Conservation (phyloP, 1,140 invertebrate species). For the Lordiphosa mommai region DNA sequence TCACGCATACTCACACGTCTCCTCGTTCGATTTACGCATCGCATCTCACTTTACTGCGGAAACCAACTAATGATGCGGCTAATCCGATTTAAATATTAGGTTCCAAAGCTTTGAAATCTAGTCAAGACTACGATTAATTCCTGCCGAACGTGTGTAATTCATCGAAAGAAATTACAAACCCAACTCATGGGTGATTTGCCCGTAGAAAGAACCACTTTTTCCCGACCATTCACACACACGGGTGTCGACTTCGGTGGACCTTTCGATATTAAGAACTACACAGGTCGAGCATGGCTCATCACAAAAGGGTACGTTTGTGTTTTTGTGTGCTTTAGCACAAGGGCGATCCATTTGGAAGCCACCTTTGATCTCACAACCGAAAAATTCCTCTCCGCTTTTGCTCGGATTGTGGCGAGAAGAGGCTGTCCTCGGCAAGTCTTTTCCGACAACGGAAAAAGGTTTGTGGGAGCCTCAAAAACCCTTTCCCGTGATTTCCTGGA, state of each 20-base stretch:
- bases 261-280: too few species aligned
- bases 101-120: too few species aligned
- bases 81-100: too few species aligned
- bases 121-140: too few species aligned
- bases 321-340: too few species aligned
- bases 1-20: too few species aligned
- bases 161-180: too few species aligned
- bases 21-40: background rate
- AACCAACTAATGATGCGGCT: background rate
- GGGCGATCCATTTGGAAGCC: too few species aligned
- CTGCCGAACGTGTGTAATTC: too few species aligned
- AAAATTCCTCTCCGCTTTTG: slow-evolving; percentile 62
- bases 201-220: slow-evolving; percentile 16
- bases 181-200: too few species aligned
- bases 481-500: slow-evolving; percentile 6
- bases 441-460: slow-evolving; percentile 25
- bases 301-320: slow-evolving; percentile 78
- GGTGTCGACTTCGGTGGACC: too few species aligned
- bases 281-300: slow-evolving; percentile 47
- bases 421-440: slow-evolving; percentile 46
- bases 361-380: too few species aligned
- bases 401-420: slow-evolving; percentile 60
- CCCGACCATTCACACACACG: slow-evolving; percentile 72
- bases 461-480: slow-evolving; percentile 7
- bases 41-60: background rate